Evolutionary conservation across 2,113 vertebrate species (phyloP).

Genomic region (Theristicus caerulescens): DNA sequence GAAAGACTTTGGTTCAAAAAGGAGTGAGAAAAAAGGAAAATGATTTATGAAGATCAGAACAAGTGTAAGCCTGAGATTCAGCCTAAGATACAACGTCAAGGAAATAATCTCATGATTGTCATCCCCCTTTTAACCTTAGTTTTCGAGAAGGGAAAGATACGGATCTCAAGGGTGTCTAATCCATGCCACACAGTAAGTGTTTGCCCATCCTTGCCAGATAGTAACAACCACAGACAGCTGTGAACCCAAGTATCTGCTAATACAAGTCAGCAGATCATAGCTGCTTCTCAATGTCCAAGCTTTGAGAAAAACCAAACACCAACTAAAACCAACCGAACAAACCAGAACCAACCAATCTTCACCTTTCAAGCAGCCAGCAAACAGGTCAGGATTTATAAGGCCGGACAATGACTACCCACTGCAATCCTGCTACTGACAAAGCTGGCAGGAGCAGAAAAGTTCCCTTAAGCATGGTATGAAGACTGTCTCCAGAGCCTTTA

Average conservation of each 20-base stretch:
- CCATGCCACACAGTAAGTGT: background rate
- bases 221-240: background rate
- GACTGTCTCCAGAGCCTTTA: background rate
- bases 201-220: background rate
- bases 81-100: background rate
- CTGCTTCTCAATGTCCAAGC: background rate
- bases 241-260: background rate
- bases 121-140: background rate
- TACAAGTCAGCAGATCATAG: background rate
- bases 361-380: background rate
- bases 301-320: background rate
- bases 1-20: background rate
- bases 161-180: background rate
- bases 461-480: fast-evolving
- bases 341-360: background rate
- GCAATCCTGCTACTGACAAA: background rate
- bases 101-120: background rate
- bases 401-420: background rate
- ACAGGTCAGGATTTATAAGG: background rate
- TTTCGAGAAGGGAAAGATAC: background rate
- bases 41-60: background rate
- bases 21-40: background rate
- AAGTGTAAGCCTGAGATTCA: background rate
- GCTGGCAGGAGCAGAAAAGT: background rate
- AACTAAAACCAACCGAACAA: background rate